phyloP scores from a whole-genome alignment of 2,888 invertebrate species.

The Iselma pallidipennis region DNA sequence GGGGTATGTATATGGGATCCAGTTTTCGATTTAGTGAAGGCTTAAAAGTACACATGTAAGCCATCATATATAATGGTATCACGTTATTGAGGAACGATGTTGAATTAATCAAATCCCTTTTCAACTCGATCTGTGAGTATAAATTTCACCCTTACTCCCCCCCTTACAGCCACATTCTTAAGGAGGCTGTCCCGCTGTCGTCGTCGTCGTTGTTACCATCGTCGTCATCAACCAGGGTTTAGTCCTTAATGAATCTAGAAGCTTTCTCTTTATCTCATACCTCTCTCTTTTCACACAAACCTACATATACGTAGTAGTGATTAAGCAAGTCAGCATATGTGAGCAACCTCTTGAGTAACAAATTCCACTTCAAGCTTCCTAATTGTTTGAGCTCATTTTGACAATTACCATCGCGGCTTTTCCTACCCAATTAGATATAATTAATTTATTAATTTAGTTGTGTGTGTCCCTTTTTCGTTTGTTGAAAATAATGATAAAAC shows the following conservation, averaged over 20 bases:
- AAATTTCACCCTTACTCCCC: background rate
- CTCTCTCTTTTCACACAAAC: background rate
- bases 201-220: too few relatives aligned
- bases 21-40: background rate
- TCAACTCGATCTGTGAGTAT: background rate
- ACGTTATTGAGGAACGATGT: background rate
- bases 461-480: background rate
- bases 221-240: background rate
- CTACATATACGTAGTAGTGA: slow-evolving; percentile 14
- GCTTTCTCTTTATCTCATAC: background rate
- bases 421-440: slow-evolving; percentile 14
- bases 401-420: slow-evolving; percentile 19
- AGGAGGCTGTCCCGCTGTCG: background rate
- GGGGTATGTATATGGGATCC: too few relatives aligned
- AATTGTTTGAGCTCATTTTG: slow-evolving; percentile 25
- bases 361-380: slow-evolving; percentile 4
- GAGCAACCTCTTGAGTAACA: slow-evolving; percentile 9
- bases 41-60: background rate
- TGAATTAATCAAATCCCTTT: background rate
- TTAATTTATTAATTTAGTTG: background rate
- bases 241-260: background rate
- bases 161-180: background rate
- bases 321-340: slow-evolving; percentile 19
- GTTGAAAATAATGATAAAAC: too few relatives aligned
- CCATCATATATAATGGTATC: background rate